These are phyloP conservation scores for Phocides pigmalion DNA, from an alignment of 1,140 invertebrate species.

Conservation along the genomic window DNA sequence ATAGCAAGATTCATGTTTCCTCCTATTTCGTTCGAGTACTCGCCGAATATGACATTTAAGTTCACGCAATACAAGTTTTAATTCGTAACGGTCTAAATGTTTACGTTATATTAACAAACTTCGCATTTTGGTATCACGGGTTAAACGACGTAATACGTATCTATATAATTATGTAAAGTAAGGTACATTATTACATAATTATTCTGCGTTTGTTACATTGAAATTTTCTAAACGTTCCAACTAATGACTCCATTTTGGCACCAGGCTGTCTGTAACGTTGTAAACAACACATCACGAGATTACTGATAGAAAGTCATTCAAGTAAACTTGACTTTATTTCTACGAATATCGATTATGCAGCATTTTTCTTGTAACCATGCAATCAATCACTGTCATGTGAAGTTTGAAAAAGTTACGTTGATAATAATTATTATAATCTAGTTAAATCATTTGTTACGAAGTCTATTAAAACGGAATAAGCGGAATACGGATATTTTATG, in stretches of 20 bases:
- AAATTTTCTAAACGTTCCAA: constrained; percentile 6
- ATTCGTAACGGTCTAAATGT: not conserved
- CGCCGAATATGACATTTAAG: not conserved
- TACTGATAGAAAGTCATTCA: constrained; percentile 17
- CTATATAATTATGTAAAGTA: not conserved
- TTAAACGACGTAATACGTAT: not conserved
- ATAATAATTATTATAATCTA: constrained; percentile 7
- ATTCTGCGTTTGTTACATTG: not conserved
- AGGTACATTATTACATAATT: constrained; percentile 2
- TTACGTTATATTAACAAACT: not conserved
- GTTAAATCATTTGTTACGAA: not conserved
- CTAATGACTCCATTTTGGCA: constrained; percentile 20
- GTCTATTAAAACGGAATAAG: not conserved
- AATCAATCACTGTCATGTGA: constrained; percentile 13
- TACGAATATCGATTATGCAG: not conserved
- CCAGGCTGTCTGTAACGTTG: constrained; percentile 28
- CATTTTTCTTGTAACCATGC: not conserved
- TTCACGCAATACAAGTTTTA: too few species aligned
- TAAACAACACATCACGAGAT: constrained; percentile 24
- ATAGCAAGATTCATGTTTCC: not conserved
- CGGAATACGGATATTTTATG: constrained; percentile 17
- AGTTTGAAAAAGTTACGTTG: not conserved
- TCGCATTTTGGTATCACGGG: not conserved
- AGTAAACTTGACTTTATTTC: not conserved
- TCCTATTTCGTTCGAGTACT: not conserved